phyloP scores from a whole-genome alignment of 1,140 invertebrate genomes.

The Tetramorium simillimum region DNA sequence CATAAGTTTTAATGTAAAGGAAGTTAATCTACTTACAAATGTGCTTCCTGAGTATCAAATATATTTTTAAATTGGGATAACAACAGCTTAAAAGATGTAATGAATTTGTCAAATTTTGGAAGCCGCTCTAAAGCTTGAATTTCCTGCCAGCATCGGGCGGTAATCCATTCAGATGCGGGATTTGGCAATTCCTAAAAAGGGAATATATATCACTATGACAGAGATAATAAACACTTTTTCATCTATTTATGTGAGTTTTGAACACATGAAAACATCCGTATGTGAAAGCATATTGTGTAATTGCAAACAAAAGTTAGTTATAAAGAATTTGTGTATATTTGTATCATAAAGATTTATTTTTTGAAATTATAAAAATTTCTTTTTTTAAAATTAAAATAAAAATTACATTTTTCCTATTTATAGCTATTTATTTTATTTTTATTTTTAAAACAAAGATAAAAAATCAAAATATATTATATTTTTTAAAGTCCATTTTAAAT shows the following conservation, averaged over 20 bases:
- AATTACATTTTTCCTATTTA: not conserved
- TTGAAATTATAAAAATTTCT: not conserved
- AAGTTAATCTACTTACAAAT: conserved; percentile 72
- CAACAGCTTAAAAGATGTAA: conserved; percentile 83
- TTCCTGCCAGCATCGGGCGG: conserved; percentile 88
- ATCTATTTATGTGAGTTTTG: not conserved
- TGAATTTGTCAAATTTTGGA: conserved; percentile 84
- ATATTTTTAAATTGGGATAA: conserved; percentile 86
- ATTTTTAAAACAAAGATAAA: not conserved
- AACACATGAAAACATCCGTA: not conserved
- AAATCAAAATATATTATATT: not conserved
- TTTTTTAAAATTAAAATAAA: not conserved
- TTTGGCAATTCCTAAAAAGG: conserved; percentile 83
- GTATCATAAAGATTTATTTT: not conserved
- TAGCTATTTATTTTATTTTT: not conserved
- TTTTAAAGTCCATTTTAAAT: not conserved
- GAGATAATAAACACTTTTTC: not conserved
- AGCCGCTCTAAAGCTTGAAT: conserved; percentile 86
- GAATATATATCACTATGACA: not conserved
- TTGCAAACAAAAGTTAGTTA: not conserved
- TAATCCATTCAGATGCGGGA: conserved; percentile 87
- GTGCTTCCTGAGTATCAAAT: conserved; percentile 86
- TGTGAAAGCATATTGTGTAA: not conserved
- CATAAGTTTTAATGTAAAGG: not conserved
- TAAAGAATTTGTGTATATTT: not conserved